phyloP scores from a whole-genome alignment of 37 sponge, comb jelly and placozoan species.

The Amphimedon queenslandica region DNA sequence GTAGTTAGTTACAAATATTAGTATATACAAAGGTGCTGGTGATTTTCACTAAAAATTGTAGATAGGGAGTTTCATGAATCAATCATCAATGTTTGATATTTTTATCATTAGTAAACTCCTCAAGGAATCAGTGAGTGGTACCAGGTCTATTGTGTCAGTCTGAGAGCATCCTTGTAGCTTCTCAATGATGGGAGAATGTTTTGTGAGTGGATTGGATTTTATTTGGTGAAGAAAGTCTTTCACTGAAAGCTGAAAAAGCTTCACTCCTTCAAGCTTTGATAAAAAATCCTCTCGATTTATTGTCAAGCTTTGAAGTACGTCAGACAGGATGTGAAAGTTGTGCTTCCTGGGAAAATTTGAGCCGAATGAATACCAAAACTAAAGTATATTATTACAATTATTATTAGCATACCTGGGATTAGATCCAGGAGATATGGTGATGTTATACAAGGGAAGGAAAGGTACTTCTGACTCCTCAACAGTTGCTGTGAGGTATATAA shows the following conservation, averaged over 20 bases:
- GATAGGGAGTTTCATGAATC: no score
- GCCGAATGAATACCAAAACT: not conserved
- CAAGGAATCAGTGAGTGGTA: conserved; percentile 46
- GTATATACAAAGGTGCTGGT: no score
- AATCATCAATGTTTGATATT: conserved; percentile 48
- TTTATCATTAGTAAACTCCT: conserved; percentile 31
- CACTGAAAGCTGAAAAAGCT: conserved; percentile 19
- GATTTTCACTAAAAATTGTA: no score
- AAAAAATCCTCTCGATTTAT: conserved; percentile 26
- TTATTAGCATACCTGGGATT: conserved; percentile 25
- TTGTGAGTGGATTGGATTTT: conserved; percentile 3
- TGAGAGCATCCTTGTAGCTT: conserved; percentile 13
- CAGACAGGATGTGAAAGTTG: conserved; percentile 65
- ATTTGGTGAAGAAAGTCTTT: conserved; percentile 30
- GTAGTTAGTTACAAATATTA: no score
- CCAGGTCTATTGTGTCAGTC: conserved; percentile 22
- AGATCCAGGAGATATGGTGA: conserved; percentile 20
- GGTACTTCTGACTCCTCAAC: conserved; percentile 52
- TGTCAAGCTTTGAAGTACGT: conserved; percentile 9
- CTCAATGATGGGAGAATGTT: conserved; percentile 1
- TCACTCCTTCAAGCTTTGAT: not conserved
- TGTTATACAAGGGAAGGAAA: conserved; percentile 49
- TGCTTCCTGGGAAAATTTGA: conserved; percentile 40
- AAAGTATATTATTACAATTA: not conserved
- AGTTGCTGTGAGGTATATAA: conserved; percentile 45